Conservation (phyloP, 2,797 vertebrate species). For the Pseudochromis fuscus region DNA sequence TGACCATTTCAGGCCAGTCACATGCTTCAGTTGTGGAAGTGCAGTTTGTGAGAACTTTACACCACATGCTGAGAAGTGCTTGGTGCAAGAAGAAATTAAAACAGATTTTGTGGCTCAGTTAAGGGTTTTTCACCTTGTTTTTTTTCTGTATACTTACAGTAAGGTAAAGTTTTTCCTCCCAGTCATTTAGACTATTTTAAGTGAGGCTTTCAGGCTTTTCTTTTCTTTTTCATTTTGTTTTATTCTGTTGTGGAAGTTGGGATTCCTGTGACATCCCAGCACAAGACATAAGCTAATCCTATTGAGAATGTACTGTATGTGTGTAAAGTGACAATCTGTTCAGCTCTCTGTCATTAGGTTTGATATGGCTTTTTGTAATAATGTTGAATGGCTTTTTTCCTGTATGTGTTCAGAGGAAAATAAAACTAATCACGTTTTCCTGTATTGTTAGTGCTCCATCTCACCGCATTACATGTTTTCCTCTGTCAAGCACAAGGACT, state of each 20-base stretch:
- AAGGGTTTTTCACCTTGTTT: conserved; percentile 36
- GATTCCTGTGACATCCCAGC: conserved; percentile 75
- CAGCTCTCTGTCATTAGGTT: conserved; percentile 74
- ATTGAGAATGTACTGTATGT: conserved; percentile 84
- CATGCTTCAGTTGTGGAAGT: conserved; percentile 60
- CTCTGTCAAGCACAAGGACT: conserved; percentile 68
- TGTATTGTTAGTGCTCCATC: conserved; percentile 65
- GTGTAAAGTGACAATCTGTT: conserved; percentile 82
- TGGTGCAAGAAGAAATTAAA: conserved; percentile 50
- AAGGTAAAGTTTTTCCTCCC: conserved; percentile 43
- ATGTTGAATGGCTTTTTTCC: conserved; percentile 75
- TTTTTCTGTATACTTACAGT: conserved; percentile 44
- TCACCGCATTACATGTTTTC: conserved; percentile 48
- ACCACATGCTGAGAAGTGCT: conserved; percentile 42
- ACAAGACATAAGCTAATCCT: conserved; percentile 82
- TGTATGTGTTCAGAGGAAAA: conserved; percentile 73
- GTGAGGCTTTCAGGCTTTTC: conserved; percentile 64
- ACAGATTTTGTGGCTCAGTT: conserved; percentile 65
- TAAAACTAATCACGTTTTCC: conserved; percentile 72
- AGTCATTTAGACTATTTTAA: conserved; percentile 61
- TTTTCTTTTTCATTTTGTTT: conserved; percentile 50
- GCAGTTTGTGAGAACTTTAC: conserved; percentile 53
- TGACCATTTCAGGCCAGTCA: conserved; percentile 71
- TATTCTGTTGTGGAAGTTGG: conserved; percentile 76
- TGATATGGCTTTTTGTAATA: conserved; percentile 77